These are phyloP conservation scores for Pituophis catenifer DNA, from an alignment of 2,113 vertebrate species.

Conservation along the genomic window DNA sequence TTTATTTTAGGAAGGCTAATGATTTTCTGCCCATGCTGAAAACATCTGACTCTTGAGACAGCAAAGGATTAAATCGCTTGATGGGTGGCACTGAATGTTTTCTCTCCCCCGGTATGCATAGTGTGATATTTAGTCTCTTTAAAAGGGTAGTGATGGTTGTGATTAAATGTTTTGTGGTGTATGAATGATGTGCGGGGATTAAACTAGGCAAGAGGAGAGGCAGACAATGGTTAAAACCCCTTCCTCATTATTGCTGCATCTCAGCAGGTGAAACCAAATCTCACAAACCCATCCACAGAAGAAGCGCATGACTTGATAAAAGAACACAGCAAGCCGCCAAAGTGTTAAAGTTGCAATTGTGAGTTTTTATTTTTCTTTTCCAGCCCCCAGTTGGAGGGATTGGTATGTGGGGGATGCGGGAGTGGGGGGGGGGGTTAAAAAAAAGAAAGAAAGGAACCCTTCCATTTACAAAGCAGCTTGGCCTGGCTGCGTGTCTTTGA, in stretches of 20 bases:
- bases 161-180: constrained; percentile 15
- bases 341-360: constrained; percentile 23
- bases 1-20: constrained; percentile 60
- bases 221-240: neutral
- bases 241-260: constrained; percentile 6
- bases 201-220: neutral
- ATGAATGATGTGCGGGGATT: neutral
- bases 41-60: constrained; percentile 41
- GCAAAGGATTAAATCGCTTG: constrained; percentile 50
- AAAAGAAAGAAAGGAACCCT: neutral
- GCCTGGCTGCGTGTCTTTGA: neutral
- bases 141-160: neutral
- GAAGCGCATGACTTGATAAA: neutral
- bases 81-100: constrained; percentile 60
- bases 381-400: constrained; percentile 19
- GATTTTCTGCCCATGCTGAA: constrained; percentile 53
- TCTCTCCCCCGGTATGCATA: constrained; percentile 31
- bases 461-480: constrained; percentile 10
- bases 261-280: constrained; percentile 21
- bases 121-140: constrained; percentile 20
- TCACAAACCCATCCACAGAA: constrained; percentile 18
- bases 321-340: constrained; percentile 14
- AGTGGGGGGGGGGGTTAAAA: too few species aligned
- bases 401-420: neutral
- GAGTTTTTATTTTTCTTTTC: neutral